A percentile compares a stretch with the other conserved stretches of the same genome.
Evolutionary conservation across 2,797 vertebrate species (phyloP).

Genomic region (Zalophus californianus): DNA sequence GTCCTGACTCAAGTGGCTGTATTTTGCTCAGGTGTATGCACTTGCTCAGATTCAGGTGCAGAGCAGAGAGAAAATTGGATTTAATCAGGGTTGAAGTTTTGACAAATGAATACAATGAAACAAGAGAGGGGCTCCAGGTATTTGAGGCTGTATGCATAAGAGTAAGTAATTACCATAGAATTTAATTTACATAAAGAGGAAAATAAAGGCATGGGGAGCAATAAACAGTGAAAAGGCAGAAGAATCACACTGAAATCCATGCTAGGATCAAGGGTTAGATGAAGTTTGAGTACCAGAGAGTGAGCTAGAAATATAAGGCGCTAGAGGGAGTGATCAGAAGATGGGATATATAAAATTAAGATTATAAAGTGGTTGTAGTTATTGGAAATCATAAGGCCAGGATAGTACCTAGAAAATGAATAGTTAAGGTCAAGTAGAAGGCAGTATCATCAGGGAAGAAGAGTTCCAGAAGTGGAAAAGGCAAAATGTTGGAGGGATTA

Average conservation of each 20-base stretch:
- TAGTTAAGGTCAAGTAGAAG: neutral
- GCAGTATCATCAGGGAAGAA: neutral
- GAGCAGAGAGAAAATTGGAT: neutral
- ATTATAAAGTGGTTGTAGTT: neutral
- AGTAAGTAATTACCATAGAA: neutral
- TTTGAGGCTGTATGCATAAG: neutral
- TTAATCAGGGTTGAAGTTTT: neutral
- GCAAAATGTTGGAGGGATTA: neutral
- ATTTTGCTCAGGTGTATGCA: neutral
- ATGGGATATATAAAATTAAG: neutral
- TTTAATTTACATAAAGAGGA: neutral
- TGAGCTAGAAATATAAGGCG: neutral
- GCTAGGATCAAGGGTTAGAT: neutral
- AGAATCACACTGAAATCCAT: neutral
- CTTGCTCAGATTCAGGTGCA: neutral
- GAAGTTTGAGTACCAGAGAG: neutral
- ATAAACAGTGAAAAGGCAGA: neutral
- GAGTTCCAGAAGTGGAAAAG: neutral
- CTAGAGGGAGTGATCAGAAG: neutral
- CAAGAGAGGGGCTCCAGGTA: neutral
- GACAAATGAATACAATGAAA: neutral
- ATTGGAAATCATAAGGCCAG: neutral
- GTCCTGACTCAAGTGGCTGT: neutral
- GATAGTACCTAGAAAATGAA: neutral
- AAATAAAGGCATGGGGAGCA: neutral